Evolutionary conservation across 1,140 invertebrate species (phyloP).

Genomic region (Meloidogyne hapla): DNA sequence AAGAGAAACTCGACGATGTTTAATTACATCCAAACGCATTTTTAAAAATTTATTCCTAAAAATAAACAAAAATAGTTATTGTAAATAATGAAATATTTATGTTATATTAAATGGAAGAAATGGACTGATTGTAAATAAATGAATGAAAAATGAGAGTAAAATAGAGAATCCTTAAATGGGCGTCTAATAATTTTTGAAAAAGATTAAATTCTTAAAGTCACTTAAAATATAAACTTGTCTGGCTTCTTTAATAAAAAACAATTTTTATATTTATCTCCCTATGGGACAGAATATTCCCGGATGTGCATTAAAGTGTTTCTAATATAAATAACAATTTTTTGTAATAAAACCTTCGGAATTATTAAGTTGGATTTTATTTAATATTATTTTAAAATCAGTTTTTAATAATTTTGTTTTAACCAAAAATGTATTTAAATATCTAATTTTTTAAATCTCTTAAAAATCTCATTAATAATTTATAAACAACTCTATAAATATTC

Average conservation of each 20-base stretch:
- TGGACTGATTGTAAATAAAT: too few species aligned
- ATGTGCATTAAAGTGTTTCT: neutral
- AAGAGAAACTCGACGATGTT: slow-evolving; percentile 22
- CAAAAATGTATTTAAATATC: too few species aligned
- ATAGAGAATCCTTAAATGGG: neutral
- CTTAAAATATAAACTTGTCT: neutral
- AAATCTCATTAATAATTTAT: too few species aligned
- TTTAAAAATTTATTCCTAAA: slow-evolving; percentile 5
- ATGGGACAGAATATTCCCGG: neutral
- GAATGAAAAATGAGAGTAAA: neutral
- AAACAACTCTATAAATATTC: too few species aligned
- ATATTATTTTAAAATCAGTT: too few species aligned
- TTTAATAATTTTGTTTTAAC: too few species aligned
- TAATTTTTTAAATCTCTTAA: too few species aligned
- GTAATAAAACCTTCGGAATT: neutral
- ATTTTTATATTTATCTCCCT: neutral
- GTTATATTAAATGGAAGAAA: too few species aligned
- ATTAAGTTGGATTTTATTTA: too few species aligned
- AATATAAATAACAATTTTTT: neutral
- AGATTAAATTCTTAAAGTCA: neutral
- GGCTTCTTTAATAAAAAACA: neutral
- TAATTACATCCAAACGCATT: slow-evolving; percentile 27
- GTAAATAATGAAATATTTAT: neutral
- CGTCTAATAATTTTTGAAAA: neutral
- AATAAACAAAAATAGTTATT: neutral